phyloP scores from a whole-genome alignment of 2,113 vertebrate species.

The Myrmecobius fasciatus region DNA sequence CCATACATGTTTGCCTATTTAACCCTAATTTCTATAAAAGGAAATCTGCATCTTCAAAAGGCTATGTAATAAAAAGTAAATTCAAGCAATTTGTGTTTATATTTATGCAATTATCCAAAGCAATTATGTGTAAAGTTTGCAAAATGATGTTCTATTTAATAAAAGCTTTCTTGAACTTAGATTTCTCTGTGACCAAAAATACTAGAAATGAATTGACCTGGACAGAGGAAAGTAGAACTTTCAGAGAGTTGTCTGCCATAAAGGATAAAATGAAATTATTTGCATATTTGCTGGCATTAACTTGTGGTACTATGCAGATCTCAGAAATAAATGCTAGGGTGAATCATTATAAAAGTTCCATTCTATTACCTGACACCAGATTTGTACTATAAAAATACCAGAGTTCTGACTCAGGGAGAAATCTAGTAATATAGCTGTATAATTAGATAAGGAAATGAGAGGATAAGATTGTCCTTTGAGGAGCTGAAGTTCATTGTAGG shows the following conservation, averaged over 20 bases:
- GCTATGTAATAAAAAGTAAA: no score
- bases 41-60: no score
- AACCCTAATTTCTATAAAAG: no score
- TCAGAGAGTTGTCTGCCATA: neutral
- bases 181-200: neutral
- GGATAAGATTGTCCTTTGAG: neutral
- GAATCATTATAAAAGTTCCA: neutral
- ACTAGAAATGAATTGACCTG: neutral
- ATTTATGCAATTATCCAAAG: neutral
- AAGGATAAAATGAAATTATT: neutral
- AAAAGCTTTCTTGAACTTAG: neutral
- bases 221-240: neutral
- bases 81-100: neutral
- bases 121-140: neutral
- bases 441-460: neutral
- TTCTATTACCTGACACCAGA: neutral
- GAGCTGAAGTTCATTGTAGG: neutral
- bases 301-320: neutral
- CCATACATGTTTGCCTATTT: no score
- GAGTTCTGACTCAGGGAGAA: neutral
- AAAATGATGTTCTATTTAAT: neutral
- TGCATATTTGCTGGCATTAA: neutral
- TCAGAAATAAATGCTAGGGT: neutral
- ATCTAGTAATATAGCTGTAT: neutral
- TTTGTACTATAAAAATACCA: neutral